Evolutionary conservation across 2,888 invertebrate species (phyloP), one percentile per base, ranked within the genome.

Genomic region (Cantharis lateralis): DNA sequence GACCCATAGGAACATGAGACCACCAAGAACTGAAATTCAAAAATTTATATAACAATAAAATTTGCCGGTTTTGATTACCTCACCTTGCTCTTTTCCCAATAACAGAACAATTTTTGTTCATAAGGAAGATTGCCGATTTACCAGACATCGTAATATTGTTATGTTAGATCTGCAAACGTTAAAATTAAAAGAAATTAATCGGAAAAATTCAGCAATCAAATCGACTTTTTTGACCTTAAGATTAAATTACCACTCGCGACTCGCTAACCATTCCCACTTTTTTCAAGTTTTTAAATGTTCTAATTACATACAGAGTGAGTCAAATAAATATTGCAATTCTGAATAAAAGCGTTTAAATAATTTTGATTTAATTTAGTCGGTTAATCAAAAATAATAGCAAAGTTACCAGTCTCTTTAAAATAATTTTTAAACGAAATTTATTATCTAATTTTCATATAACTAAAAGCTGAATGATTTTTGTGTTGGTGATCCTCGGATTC

Each of bases 1-100:
- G 99, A 4, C 98, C 99, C 96, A 98, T 96, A 87, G 94, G 93
- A 10, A 99, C 98, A 87, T 95, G 92, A 76, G 92, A 89, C 94
- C 96, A 97, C 94, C 95, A 96, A 82, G 94, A 93, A 86, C 96
- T 96, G 82, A 10, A 85, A 87, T 71, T 76, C 73, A 80, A 78
- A 26, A 18, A 48, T n/a, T 48, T 13, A 48, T n/a, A 32, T 48
- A 48, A 48, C n/a, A 48, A 32, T 32, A 32, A 32, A 48, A 1
- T n/a, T 48, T n/a, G 48, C 48, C 48, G 48, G 16, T 69, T 70
- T 28, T 61, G 20, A 16, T 24, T 63, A 71, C 18, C 74, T 68
- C 48, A 82, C 82, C 82, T 82, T 26, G 81, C 80, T 74, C 82
- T 71, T 69, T 80, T 78, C 32, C 75, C 64, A n/a, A 79, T 70